Evolutionary conservation across 2,888 invertebrate species (phyloP), one percentile per base, ranked within the genome.

Genomic region (Acholoe squamosa): DNA sequence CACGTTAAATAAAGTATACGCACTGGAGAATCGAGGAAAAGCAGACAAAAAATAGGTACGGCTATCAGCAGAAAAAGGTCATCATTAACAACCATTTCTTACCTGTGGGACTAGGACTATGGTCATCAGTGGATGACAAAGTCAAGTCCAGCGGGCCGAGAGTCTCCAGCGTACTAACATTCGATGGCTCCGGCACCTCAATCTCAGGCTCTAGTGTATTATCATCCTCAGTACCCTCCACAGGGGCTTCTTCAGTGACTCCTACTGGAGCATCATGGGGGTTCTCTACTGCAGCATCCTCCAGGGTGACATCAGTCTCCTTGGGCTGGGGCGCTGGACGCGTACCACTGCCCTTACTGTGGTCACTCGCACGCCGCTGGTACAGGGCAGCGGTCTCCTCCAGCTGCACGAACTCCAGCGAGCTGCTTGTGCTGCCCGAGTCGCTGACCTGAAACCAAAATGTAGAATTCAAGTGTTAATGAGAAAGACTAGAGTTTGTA

Each of bases 321-420:
- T n/a, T 3, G 28, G 19, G 31, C 25, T n/a, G 25, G 31, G 16
- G 5, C 77, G 3, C 31, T 3, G 31, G 77, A 10, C 16, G 33
- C 7, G 43, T 43, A 0, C 52, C 84, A 16, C 16, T 52, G 19
- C n/a, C 52, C n/a, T 7, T 43, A 33, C 84, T 7, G 7, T 19
- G 22, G 19, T 34, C 43, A 84, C n/a, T 22, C 28, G 22, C 25
- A 12, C 52, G 22, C 84, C 84, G 43, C 84, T 51, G 51, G 28
- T 51, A 84, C 14, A 84, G 56, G 31, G 89, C 89, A 67, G 33
- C 67, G 61, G 28, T 67, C 19, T 89, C 89, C n/a, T 89, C 89
- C n/a, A 89, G 28, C 71, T 89, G 89, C 43, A 89, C 89, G 34
- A 89, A 89, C 89, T 89, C 89, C 67, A 89, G 43, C 10, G 89